phyloP scores from a whole-genome alignment of 2,113 vertebrate species.

The Lycaon pictus region DNA sequence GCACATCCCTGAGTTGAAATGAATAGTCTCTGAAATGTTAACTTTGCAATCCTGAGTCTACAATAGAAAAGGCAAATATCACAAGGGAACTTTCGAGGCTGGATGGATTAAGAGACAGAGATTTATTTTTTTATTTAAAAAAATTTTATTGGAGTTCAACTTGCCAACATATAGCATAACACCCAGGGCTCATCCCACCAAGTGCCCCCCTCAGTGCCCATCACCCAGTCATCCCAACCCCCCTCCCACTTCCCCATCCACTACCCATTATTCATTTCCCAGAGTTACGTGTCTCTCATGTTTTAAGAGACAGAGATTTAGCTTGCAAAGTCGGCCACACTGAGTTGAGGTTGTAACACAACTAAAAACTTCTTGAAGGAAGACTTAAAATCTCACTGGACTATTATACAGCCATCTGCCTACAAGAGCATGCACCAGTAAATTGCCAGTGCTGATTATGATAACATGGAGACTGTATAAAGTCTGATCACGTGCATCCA shows the following conservation, averaged over 20 bases:
- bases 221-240: too few relatives aligned
- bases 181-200: too few relatives aligned
- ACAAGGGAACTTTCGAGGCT: neutral
- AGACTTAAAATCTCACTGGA: neutral
- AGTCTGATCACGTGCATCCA: neutral
- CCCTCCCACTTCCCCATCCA: too few relatives aligned
- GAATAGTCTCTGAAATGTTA: slow-evolving; percentile 8
- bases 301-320: neutral
- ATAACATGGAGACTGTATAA: neutral
- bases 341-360: neutral
- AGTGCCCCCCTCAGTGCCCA: too few relatives aligned
- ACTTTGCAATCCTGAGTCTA: neutral
- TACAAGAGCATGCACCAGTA: neutral
- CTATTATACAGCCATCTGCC: neutral
- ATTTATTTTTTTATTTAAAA: neutral
- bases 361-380: neutral
- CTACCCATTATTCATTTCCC: too few relatives aligned
- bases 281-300: too few relatives aligned
- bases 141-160: too few relatives aligned
- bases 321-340: neutral
- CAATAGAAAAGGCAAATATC: neutral
- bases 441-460: neutral
- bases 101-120: neutral
- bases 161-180: too few relatives aligned
- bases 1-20: neutral